A percentile compares a stretch with the other conserved stretches of the same genome.
phyloP scores from a whole-genome alignment of 2,113 vertebrate species.

The Gobiocypris rarus region DNA sequence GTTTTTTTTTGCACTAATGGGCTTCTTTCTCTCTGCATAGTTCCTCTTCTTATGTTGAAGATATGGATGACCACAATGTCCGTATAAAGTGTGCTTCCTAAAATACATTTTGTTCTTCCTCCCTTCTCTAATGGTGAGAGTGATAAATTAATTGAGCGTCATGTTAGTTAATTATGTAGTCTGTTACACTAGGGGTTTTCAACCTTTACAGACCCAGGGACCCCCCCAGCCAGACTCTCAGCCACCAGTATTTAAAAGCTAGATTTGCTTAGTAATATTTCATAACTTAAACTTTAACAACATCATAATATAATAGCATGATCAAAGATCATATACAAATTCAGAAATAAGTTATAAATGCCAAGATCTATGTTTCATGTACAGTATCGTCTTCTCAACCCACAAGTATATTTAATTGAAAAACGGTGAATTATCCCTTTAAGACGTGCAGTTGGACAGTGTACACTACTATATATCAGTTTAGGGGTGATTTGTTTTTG shows the following conservation, averaged over 20 bases:
- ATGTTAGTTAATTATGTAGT: background rate
- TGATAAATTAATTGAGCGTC: constrained; percentile 4
- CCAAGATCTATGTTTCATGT: too few relatives aligned
- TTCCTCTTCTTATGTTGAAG: constrained; percentile 17
- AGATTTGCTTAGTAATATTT: background rate
- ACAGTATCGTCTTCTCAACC: too few relatives aligned
- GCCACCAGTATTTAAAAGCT: background rate
- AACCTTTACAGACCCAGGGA: background rate
- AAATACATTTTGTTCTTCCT: constrained; percentile 6
- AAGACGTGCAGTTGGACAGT: too few relatives aligned
- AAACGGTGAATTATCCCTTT: too few relatives aligned
- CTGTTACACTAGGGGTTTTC: background rate
- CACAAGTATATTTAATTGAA: too few relatives aligned
- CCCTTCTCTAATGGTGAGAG: background rate
- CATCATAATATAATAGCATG: too few relatives aligned
- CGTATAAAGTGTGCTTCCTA: constrained; percentile 16
- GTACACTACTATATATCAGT: too few relatives aligned
- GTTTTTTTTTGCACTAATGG: constrained; percentile 7
- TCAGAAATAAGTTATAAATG: too few relatives aligned
- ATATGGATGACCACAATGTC: background rate
- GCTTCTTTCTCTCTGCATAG: constrained; percentile 31
- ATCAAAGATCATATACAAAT: too few relatives aligned
- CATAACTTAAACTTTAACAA: too few relatives aligned
- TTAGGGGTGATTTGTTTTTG: too few relatives aligned
- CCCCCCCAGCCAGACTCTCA: background rate